Base-by-base conservation (phyloP, 92 coral and sea anemone species). In the Pocillopora meandrina region DNA sequence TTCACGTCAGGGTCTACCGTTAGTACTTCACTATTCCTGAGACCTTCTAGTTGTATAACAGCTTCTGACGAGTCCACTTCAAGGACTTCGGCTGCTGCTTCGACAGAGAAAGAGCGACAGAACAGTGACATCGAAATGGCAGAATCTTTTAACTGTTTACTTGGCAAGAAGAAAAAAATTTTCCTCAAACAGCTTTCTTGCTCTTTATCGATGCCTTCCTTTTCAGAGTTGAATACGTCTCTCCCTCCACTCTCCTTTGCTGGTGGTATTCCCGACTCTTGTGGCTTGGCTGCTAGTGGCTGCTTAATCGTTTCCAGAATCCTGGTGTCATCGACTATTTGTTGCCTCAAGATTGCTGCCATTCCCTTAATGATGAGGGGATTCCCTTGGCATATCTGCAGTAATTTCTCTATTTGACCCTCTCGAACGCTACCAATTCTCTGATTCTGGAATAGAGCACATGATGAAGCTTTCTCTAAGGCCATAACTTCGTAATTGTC, bases 361-460 rank as follows among this genome's bases (percentile, higher is more conserved):
- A 87, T 65, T 0, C 89, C 81, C 15, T 90, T 90, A 23, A 92
- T 81, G 57, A 84, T 64, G 0, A 92, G 73, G 0, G 95, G 95
- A 47, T 87, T 90, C 57, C 90, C 90, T 21, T 19, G 12, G 72
- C 95, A 92, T 55, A 87, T 31, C 11, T 64, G n/a, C 4, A 63
- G 56, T 5, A 87, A 71, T 49, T 76, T 55, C 2, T 65, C 66
- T 21, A 56, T 84, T 16, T 83, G 69, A 10, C 19, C 36, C 10
- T 36, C 66, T 14, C 56, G 49, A 36, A 80, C n/a, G 62, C 68
- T 33, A n/a, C 36, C 57, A 14, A 57, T 57, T 35, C 72, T 67
- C 23, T 64, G 73, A 15, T 36, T 71, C 26, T 65, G 81, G 42
- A 90, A 72, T 19, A 90, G 74, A 12, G 75, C 62, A 21, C 73